These are phyloP conservation scores for Tragelaphus buxtoni DNA, from an alignment of 2,113 vertebrate genomes.

Conservation along the genomic window DNA sequence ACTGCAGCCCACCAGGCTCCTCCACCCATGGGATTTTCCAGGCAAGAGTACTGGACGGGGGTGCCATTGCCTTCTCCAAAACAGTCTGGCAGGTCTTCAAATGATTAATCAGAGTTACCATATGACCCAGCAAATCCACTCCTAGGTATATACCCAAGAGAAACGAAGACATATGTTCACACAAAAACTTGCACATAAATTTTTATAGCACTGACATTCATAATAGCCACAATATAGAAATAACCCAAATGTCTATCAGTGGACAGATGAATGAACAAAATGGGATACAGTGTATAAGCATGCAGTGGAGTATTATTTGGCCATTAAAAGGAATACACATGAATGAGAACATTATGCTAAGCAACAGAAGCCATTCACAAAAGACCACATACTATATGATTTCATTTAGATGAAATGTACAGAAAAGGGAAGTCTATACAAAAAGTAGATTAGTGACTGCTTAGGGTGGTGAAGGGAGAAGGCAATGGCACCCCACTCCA, in stretches of 20 bases:
- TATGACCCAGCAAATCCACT: neutral
- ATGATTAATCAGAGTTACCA: neutral
- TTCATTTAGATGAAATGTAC: conserved; percentile 7
- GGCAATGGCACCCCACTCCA: no score
- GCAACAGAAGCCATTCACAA: conserved; percentile 24
- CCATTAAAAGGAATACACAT: conserved; percentile 27
- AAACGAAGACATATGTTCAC: neutral
- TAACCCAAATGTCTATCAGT: neutral
- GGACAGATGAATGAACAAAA: neutral
- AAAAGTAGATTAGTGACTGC: neutral
- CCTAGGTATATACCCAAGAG: neutral
- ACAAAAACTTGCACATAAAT: neutral
- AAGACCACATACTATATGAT: neutral
- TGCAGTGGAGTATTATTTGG: neutral
- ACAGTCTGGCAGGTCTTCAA: conserved; percentile 4
- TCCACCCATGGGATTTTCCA: no score
- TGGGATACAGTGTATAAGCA: neutral
- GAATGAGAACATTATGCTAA: neutral
- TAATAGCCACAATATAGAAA: neutral
- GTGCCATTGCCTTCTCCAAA: neutral
- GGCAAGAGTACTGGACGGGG: no score
- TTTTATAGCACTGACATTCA: neutral
- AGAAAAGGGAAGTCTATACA: conserved; percentile 25
- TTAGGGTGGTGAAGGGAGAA: neutral
- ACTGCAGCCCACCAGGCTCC: no score